Base-by-base conservation (phyloP, 2,888 invertebrate species). In the Cheiracanthium punctorium region DNA sequence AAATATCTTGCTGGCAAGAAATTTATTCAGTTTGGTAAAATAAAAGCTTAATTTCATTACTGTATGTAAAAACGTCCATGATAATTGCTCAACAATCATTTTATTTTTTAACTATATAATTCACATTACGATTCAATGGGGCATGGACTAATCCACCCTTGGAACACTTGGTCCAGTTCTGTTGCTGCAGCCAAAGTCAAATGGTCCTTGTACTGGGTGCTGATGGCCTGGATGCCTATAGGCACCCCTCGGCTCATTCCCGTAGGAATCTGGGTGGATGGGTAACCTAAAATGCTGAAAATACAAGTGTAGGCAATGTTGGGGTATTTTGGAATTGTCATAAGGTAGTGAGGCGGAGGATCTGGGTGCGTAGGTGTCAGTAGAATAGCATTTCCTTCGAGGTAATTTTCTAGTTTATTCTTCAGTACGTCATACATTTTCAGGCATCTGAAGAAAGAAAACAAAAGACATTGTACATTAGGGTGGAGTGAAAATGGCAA, bases 331-430 rank as follows among this genome's bases (percentile, higher is more conserved):
- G 95, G 90, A 30, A 97, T 91, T 0, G 97, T 96, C 90, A 97
- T 96, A 90, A 96, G 94, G 91, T 98, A 97, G 90, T 96, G 95
- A 0, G 96, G 96, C 0, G 98, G 97, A 10, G 96, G 94, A 14
- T 95, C 95, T 0, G 98, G 97, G 93, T 97, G 96, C 0, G 96
- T 95, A 0, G 98, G 98, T 91, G 95, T 97, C 37, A 98, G 92
- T 88, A 98, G 94, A 1, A 98, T 95, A 0, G 97, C 98, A 91
- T 98, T 94, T 33, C 93, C 91, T n/a, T 69, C 12, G 14, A 84
- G 43, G 29, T 67, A 24, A 1, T 79, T 20, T 14, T 84, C 37
- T 29, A 84, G 48, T 28, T 65, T 65, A 24, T 28, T 28, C 10
- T 79, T 29, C 0, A 84, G 67, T 1, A 0, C 29, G 4, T 67